A percentile compares a stretch with the other conserved stretches of the same genome.
phyloP scores from a whole-genome alignment of 2,113 vertebrate species.

The Mustelus asterias region DNA sequence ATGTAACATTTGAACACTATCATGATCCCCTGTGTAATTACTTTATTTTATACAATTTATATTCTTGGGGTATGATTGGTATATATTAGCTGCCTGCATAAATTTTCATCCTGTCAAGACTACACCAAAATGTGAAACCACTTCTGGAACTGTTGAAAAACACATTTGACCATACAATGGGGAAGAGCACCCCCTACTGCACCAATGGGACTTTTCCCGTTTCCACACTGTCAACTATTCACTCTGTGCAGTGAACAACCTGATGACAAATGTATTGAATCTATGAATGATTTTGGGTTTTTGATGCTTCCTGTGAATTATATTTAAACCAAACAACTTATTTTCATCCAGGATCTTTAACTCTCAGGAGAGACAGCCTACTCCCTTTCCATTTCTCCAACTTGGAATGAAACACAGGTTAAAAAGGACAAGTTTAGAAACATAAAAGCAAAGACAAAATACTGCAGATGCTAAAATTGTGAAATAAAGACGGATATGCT shows the following conservation, averaged over 20 bases:
- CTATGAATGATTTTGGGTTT: not conserved
- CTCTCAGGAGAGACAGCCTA: not conserved
- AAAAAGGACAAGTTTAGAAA: not conserved
- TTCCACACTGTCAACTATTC: not conserved
- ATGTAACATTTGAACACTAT: not conserved
- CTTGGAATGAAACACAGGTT: not conserved
- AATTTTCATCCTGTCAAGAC: not conserved
- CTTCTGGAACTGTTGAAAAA: not conserved
- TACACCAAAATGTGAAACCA: not conserved
- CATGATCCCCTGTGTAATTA: not conserved
- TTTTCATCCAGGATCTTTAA: not conserved
- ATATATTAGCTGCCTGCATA: not conserved
- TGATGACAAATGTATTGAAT: not conserved
- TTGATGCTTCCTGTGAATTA: not conserved
- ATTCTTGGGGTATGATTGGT: not conserved
- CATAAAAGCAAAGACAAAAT: not conserved
- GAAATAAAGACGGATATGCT: not conserved
- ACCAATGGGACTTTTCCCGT: not conserved
- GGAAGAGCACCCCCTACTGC: slow-evolving; percentile 33
- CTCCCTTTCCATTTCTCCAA: not conserved
- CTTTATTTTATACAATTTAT: not conserved
- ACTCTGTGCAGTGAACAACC: not conserved
- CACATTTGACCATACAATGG: not conserved
- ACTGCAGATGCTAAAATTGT: not conserved
- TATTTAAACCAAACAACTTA: not conserved